These are phyloP conservation scores for Xenopus laevis DNA, from an alignment of 2,113 vertebrate genomes.

Conservation along the genomic window DNA sequence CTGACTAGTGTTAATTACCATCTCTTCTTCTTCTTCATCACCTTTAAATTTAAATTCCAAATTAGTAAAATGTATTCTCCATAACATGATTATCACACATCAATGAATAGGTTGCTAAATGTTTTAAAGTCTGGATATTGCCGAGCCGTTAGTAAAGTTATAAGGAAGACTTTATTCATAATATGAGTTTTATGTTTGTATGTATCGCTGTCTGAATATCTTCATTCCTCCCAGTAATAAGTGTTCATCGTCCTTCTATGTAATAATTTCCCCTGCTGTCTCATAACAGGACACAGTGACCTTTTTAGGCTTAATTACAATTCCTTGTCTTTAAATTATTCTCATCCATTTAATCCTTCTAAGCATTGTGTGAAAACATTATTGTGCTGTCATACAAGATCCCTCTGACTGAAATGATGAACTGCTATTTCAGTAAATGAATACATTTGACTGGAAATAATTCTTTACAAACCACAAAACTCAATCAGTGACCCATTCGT, in stretches of 20 bases:
- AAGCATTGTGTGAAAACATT: constrained; percentile 56
- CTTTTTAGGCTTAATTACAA: constrained; percentile 65
- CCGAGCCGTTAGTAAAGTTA: constrained; percentile 12
- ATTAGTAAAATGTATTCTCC: constrained; percentile 10
- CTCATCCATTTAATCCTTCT: constrained; percentile 58
- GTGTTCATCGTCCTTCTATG: constrained; percentile 57
- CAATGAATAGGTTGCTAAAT: constrained; percentile 21
- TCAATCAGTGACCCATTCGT: too few species aligned
- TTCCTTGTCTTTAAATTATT: constrained; percentile 61
- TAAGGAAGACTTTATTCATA: constrained; percentile 5
- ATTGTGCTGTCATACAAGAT: constrained; percentile 53
- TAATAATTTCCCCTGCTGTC: constrained; percentile 59
- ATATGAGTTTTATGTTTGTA: constrained; percentile 1
- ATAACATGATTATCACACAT: constrained; percentile 19
- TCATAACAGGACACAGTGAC: constrained; percentile 57
- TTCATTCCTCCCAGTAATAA: constrained; percentile 51
- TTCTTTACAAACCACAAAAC: neutral
- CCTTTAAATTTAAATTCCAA: constrained; percentile 18
- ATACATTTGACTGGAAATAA: neutral
- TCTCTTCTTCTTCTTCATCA: constrained; percentile 22
- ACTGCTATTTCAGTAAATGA: constrained; percentile 53
- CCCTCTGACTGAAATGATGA: constrained; percentile 55
- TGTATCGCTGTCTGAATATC: constrained; percentile 16
- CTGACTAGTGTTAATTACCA: constrained; percentile 42
- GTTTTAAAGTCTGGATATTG: constrained; percentile 22